A percentile compares a stretch with the other conserved stretches of the same genome.
phyloP scores from a whole-genome alignment of 1,140 invertebrate genomes.

The Phthorimaea operculella region DNA sequence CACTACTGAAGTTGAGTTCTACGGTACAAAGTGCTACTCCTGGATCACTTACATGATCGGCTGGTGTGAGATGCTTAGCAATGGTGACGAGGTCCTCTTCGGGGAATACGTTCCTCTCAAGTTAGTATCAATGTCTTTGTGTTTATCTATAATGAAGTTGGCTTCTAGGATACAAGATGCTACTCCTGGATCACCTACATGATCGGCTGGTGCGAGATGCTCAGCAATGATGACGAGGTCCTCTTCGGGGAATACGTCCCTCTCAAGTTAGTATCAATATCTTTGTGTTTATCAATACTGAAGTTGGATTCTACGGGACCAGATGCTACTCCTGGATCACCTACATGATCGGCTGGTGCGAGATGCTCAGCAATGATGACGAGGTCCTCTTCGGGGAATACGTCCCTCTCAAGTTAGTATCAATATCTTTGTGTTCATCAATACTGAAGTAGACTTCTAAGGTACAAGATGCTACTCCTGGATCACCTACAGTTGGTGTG shows the following conservation, averaged over 20 bases:
- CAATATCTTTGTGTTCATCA: conserved; percentile 78
- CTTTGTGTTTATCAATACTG: conserved; percentile 73
- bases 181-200: conserved; percentile 72
- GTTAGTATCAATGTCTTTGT: conserved; percentile 78
- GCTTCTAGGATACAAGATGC: conserved; percentile 80
- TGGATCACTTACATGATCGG: conserved; percentile 73
- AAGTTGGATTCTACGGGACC: conserved; percentile 78
- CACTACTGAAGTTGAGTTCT: conserved; percentile 74
- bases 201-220: conserved; percentile 67
- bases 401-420: conserved; percentile 69
- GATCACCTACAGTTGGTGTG: conserved; percentile 72
- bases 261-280: conserved; percentile 66
- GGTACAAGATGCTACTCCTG: conserved; percentile 75
- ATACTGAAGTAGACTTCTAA: conserved; percentile 75
- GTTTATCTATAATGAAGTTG: conserved; percentile 70
- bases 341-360: conserved; percentile 72
- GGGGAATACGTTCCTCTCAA: conserved; percentile 73
- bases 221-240: conserved; percentile 64
- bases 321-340: conserved; percentile 73
- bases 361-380: conserved; percentile 48
- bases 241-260: conserved; percentile 76
- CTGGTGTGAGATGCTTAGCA: conserved; percentile 54
- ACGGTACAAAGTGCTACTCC: conserved; percentile 74
- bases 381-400: conserved; percentile 76
- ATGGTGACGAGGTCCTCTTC: conserved; percentile 71